Evolutionary conservation across 2,797 vertebrate genomes (phyloP), one percentile per base, ranked within the genome.

Genomic region (Pseudotriccus pelzelni): DNA sequence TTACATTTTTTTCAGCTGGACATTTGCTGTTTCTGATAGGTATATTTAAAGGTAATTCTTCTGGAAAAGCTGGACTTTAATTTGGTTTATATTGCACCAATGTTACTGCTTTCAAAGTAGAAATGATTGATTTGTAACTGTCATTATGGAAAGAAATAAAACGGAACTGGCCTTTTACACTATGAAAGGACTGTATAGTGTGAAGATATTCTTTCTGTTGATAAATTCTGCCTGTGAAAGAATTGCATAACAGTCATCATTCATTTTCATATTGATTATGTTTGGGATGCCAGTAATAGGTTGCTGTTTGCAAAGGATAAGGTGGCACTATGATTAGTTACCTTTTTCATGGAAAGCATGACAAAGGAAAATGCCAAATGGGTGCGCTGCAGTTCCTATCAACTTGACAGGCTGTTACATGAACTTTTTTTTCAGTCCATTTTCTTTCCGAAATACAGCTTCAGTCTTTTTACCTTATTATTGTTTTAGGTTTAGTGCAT

Each of bases 251-350:
- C 58, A 74, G 93, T 90, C 94, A 88, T 93, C 90, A 95, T 92
- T 97, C 93, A 94, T 97, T 98, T 97, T 97, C 84, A 84, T 97
- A 95, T 97, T 96, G 97, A 97, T 96, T 97, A 82, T 95, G 86
- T 94, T 81, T 76, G 79, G 87, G 52, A 68, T 93, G 97, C 81
- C 96, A 87, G 79, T 95, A 97, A 49, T 85, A 87, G 96, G 96
- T 94, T 96, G 93, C 97, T 98, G 97, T 96, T 98, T 96, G 87
- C 84, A 77, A 87, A 96, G 97, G 97, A 96, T 97, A 97, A 97
- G 96, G 93, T 27, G 4, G 50, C 68, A 32, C 91, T 96, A 46
- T 97, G 97, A 96, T 97, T 97, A 97, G 96, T 97, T 98, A 97
- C 94, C 97, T 97, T 97, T 96, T 92, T 91, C 76, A n/a, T 66